Conservation (phyloP, 2,888 invertebrate species). For the Thera britannica region DNA sequence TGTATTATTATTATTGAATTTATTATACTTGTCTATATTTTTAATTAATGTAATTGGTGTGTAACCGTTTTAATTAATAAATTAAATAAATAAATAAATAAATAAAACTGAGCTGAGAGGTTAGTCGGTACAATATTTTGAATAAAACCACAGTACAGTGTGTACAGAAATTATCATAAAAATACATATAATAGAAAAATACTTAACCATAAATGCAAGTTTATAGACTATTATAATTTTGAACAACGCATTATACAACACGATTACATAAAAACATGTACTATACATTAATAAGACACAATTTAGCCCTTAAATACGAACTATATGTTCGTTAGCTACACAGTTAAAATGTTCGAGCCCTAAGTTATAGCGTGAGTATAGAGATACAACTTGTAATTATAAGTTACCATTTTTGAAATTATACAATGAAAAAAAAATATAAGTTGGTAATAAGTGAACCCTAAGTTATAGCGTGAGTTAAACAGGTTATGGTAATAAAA, state of each 20-base stretch:
- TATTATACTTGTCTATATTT: no score
- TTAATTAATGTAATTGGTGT: no score
- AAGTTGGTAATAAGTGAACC: conserved; percentile 13
- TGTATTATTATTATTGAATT: no score
- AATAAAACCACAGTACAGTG: no score
- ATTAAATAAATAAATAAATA: no score
- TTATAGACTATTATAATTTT: conserved; percentile 20
- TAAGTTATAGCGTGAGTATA: conserved; percentile 19
- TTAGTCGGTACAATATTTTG: no score
- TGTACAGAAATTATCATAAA: background rate
- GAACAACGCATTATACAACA: conserved; percentile 31
- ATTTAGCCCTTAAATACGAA: conserved; percentile 54
- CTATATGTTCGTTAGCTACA: conserved; percentile 36
- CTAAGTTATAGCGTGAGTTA: conserved; percentile 21
- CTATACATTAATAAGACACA: conserved; percentile 65
- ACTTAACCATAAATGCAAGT: conserved; percentile 22
- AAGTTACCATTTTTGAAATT: conserved; percentile 23
- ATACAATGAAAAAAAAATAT: conserved; percentile 15
- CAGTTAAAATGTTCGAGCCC: conserved; percentile 34
- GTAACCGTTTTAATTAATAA: no score
- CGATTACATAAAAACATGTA: conserved; percentile 36
- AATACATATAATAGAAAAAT: background rate
- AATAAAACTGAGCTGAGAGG: no score
- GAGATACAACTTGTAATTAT: conserved; percentile 24
- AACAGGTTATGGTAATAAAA: no score